These are phyloP conservation scores for Mionectes macconnelli DNA, from an alignment of 2,113 vertebrate genomes.

Conservation along the genomic window DNA sequence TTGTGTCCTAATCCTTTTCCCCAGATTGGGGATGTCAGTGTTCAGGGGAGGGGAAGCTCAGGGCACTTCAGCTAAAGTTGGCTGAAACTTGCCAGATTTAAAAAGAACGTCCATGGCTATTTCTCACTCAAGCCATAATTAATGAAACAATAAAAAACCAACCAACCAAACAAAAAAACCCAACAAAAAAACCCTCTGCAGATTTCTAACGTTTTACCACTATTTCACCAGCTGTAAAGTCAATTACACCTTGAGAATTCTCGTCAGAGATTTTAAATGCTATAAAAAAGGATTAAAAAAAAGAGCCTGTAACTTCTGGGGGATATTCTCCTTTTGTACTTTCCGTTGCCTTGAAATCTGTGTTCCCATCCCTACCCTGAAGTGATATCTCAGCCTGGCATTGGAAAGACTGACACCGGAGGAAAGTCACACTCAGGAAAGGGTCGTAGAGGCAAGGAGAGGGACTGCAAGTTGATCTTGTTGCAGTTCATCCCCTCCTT, in stretches of 20 bases:
- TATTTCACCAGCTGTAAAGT: neutral
- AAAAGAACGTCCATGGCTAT: neutral
- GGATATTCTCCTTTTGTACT: neutral
- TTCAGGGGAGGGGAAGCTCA: neutral
- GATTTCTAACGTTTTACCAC: neutral
- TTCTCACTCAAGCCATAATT: neutral
- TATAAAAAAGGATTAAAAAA: neutral
- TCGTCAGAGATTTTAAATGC: neutral
- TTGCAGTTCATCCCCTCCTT: neutral
- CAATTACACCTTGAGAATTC: neutral
- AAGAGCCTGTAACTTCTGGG: accelerated
- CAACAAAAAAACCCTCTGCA: neutral
- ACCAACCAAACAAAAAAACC: too few species aligned
- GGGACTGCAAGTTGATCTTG: neutral
- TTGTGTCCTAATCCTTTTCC: neutral
- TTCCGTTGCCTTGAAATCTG: neutral
- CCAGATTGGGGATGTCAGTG: neutral
- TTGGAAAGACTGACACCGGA: neutral
- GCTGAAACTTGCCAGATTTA: neutral
- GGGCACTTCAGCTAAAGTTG: neutral
- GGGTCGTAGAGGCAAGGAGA: neutral
- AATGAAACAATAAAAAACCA: neutral
- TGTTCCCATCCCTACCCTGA: accelerated
- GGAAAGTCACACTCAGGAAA: neutral
- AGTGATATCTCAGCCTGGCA: neutral